Percentiles rank a stretch among this genome's conserved stretches.
Evolutionary conservation across 2,888 invertebrate species (phyloP).

Genomic region (Metallyticus violacea): DNA sequence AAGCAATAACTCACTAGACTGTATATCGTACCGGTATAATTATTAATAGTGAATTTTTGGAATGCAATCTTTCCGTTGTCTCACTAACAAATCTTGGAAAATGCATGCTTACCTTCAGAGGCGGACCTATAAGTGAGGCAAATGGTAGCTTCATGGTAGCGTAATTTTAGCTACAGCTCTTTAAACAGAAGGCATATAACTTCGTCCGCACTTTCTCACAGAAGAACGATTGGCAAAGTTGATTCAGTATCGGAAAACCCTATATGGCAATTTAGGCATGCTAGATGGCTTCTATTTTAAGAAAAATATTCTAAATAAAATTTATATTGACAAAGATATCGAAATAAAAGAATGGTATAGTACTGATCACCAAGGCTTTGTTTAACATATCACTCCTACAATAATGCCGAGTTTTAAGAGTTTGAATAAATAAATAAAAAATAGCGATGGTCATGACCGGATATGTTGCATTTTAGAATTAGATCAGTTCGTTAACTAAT

Average conservation of each 20-base stretch:
- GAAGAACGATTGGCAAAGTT: not conserved
- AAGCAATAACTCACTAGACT: no score
- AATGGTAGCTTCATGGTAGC: not conserved
- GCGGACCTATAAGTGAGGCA: not conserved
- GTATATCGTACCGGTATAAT: no score
- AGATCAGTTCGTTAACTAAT: no score
- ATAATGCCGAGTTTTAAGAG: not conserved
- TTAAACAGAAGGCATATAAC: not conserved
- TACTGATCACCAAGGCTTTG: not conserved
- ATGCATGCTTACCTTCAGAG: not conserved
- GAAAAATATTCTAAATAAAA: not conserved
- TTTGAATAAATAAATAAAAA: not conserved
- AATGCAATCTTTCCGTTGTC: no score
- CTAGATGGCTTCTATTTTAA: not conserved
- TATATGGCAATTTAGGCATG: not conserved
- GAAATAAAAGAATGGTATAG: not conserved
- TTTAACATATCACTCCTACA: not conserved
- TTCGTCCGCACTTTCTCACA: not conserved
- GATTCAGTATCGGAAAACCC: not conserved
- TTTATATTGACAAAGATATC: not conserved
- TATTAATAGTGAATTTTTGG: no score
- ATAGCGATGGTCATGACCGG: not conserved
- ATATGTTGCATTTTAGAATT: no score
- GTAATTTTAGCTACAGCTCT: not conserved
- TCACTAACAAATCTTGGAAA: not conserved